Evolutionary conservation across 2,888 invertebrate species (phyloP), one percentile per base, ranked within the genome.

Genomic region (Ametastegia equiseti): DNA sequence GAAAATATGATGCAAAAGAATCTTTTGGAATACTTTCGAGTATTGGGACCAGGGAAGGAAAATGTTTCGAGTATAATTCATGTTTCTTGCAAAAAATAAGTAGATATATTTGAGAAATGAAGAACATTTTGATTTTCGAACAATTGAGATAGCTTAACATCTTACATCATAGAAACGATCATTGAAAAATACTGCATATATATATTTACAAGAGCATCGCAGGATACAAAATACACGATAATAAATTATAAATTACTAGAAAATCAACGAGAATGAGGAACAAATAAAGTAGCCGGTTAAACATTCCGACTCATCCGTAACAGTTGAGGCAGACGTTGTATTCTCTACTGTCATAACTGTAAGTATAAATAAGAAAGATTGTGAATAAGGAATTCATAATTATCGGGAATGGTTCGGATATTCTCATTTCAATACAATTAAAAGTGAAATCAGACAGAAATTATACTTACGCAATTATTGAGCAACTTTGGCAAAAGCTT

Each of bases 401-500:
- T n/a, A n/a, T n/a, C n/a, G n/a, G n/a, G n/a, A n/a, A n/a, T n/a
- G n/a, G n/a, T n/a, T n/a, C n/a, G 7, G 30, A 9, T 57, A 57
- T 79, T n/a, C 19, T 15, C n/a, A 42, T 57, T 71, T 69, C 0
- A 19, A 60, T 81, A 11, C 45, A 42, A 57, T 67, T 39, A 60
- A 54, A 9, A 80, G n/a, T 65, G 1, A n/a, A 30, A 50, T 7
- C 73, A 47, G n/a, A n/a, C n/a, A n/a, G 45, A 39, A n/a, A 71
- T n/a, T 71, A 30, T 80, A 87, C 89, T 88, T 84, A 90, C 90
- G 85, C 81, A 36, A 86, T 84, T 27, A 89, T 39, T n/a, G 85
- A 87, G 80, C 90, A 90, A 81, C 86, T 88, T 71, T 87, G 84
- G 71, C 90, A 90, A 77, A 88, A 90, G 27, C 75, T 67, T 82